Conservation (phyloP, 2,888 invertebrate genomes). For the Pristionchus entomophagus region DNA sequence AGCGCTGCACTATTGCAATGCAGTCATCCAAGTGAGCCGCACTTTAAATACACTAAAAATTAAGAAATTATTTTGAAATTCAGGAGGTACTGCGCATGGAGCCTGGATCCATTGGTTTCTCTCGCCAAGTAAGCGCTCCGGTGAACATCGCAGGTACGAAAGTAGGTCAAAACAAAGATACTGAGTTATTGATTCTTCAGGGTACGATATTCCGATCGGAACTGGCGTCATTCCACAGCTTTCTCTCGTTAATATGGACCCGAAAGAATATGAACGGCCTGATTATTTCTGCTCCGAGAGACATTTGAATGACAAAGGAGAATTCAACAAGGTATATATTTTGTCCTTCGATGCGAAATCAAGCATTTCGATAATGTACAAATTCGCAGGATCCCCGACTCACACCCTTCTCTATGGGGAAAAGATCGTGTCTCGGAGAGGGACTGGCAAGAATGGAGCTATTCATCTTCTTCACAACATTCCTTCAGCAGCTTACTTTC, state of each 20-base stretch:
- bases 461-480: slow-evolving; percentile 17
- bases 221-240: background rate
- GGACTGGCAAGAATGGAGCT: slow-evolving; percentile 22
- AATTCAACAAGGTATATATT: background rate
- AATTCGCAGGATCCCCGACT: background rate
- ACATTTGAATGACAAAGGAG: background rate
- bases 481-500: background rate
- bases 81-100: background rate
- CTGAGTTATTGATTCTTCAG: background rate
- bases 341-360: too few species aligned
- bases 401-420: slow-evolving; percentile 20
- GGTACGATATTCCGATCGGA: background rate
- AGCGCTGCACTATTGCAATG: slow-evolving; percentile 13
- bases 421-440: slow-evolving; percentile 31
- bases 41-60: too few species aligned
- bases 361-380: too few species aligned
- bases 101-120: background rate
- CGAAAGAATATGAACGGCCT: background rate
- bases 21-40: background rate
- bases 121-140: background rate
- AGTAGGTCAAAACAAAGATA: background rate
- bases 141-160: background rate
- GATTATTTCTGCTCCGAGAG: background rate
- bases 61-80: too few species aligned
- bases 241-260: background rate